These are phyloP conservation scores for Dicyrtomina minuta DNA, from an alignment of 2,888 invertebrate species.

Conservation along the genomic window DNA sequence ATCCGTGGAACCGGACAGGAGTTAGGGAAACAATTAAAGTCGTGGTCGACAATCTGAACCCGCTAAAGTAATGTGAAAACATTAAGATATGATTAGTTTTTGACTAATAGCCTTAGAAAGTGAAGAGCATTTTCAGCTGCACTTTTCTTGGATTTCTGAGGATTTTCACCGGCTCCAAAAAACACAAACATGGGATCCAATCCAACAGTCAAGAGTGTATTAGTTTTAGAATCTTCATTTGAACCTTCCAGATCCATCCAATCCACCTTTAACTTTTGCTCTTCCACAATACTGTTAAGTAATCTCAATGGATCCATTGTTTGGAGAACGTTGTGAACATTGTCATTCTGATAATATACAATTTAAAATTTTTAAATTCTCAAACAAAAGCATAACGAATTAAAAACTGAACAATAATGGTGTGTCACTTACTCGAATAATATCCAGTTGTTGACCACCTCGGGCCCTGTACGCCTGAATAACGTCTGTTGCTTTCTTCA, in stretches of 20 bases:
- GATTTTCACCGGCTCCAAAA: conserved; percentile 43
- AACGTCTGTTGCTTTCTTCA: conserved; percentile 14
- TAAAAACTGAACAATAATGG: too few species aligned
- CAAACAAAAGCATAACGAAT: too few species aligned
- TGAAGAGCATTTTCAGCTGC: conserved; percentile 28
- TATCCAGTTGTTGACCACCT: conserved; percentile 12
- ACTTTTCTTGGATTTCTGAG: conserved; percentile 11
- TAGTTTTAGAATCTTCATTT: conserved; percentile 30
- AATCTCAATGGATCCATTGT: conserved; percentile 35
- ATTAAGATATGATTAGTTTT: not conserved
- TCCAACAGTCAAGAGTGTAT: conserved; percentile 37
- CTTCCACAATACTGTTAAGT: conserved; percentile 43
- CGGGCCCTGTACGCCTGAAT: conserved; percentile 15
- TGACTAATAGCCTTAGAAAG: conserved; percentile 20
- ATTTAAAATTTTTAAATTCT: too few species aligned
- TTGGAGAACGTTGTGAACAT: conserved; percentile 13
- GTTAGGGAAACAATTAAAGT: too few species aligned
- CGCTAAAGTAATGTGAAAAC: too few species aligned
- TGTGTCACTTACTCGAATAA: conserved; percentile 19
- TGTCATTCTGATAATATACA: conserved; percentile 9
- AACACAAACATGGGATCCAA: conserved; percentile 43
- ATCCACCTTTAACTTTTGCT: conserved; percentile 47
- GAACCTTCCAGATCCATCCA: conserved; percentile 43
- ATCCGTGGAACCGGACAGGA: too few species aligned
- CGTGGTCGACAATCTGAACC: too few species aligned